Evolutionary conservation across 2,888 invertebrate species (phyloP).

Genomic region (Brachylomia viminalis): DNA sequence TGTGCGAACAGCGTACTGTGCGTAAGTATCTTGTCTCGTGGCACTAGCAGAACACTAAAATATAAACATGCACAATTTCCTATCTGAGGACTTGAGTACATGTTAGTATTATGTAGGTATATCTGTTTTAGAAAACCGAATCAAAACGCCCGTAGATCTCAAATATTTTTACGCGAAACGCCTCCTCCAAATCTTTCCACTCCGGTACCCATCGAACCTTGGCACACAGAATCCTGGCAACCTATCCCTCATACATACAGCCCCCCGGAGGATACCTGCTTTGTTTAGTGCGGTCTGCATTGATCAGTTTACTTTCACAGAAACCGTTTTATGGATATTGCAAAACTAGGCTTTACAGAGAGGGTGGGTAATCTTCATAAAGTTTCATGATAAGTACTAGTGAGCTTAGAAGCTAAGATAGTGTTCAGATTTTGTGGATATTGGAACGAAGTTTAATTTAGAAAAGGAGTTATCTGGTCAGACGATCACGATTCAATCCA

Average conservation of each 20-base stretch:
- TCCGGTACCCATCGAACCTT: conserved; percentile 56
- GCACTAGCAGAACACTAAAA: neutral
- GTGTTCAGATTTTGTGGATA: conserved; percentile 5
- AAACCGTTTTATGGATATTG: conserved; percentile 57
- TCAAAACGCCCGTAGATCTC: too few species aligned
- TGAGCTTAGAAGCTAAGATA: conserved; percentile 4
- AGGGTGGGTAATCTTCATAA: conserved; percentile 48
- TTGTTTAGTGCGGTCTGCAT: conserved; percentile 68
- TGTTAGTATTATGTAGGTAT: neutral
- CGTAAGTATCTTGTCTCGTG: neutral
- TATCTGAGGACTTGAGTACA: neutral
- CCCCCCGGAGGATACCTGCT: conserved; percentile 68
- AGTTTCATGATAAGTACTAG: conserved; percentile 26
- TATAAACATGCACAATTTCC: neutral
- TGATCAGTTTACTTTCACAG: conserved; percentile 64
- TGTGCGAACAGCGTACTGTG: neutral
- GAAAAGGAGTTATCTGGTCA: neutral
- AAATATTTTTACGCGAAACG: neutral
- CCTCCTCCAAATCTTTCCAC: conserved; percentile 51
- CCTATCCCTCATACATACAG: conserved; percentile 73
- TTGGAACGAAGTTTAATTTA: neutral
- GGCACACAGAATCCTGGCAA: conserved; percentile 67
- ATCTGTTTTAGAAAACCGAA: neutral
- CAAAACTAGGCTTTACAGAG: conserved; percentile 45
- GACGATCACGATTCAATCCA: neutral